phyloP scores from a whole-genome alignment of 2,113 vertebrate genomes.

The Gnathonemus longibarbis region DNA sequence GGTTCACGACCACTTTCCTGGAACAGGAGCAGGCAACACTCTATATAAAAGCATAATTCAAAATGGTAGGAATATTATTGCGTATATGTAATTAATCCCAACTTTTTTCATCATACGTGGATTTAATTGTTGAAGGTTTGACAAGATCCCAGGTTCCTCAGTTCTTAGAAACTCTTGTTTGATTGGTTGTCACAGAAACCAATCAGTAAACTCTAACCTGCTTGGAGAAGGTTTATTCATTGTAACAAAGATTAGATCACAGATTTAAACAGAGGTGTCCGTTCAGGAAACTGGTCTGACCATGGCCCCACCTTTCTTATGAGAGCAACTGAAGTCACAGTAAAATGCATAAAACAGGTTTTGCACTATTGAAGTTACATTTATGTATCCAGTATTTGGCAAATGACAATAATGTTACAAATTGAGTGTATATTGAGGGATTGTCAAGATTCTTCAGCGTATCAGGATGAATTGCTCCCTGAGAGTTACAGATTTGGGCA shows the following conservation, averaged over 20 bases:
- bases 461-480: too few relatives aligned
- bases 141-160: background rate
- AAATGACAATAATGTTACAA: too few relatives aligned
- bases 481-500: too few relatives aligned
- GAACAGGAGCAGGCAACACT: too few relatives aligned
- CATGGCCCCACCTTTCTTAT: too few relatives aligned
- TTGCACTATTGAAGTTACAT: background rate
- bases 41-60: background rate
- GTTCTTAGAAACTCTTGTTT: background rate
- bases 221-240: background rate
- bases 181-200: background rate
- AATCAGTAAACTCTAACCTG: background rate
- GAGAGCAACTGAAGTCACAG: background rate
- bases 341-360: background rate
- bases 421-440: too few relatives aligned
- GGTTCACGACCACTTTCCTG: too few relatives aligned
- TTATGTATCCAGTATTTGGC: background rate
- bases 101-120: background rate
- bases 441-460: too few relatives aligned
- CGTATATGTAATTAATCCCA: background rate
- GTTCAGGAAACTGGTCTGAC: background rate
- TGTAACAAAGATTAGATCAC: background rate
- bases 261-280: background rate
- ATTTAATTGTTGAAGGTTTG: background rate
- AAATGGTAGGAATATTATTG: background rate